Base-by-base conservation (phyloP, 2,113 vertebrate species). In the Cyphomyrus plagiostoma region DNA sequence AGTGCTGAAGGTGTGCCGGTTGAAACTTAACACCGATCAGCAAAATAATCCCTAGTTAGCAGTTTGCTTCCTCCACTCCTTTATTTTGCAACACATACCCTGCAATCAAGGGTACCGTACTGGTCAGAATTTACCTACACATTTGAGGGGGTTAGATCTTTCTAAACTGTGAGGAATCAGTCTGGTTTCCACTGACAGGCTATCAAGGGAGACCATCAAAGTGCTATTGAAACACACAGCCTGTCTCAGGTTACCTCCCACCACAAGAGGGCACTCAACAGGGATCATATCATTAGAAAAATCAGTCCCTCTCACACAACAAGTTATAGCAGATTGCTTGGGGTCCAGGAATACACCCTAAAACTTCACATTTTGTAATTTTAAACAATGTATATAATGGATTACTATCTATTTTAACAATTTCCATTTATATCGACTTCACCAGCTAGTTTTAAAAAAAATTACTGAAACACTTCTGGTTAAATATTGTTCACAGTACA, bases 261-360 rank as follows among this genome's bases (percentile, higher is more conserved):
- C 74, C 74, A 80, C 74, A 39, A 80, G 74, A 80, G 74, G 74
- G 74, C 74, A 17, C 74, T 80, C 74, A 80, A 80, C 35, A 42
- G 35, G 35, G 13, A 17, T 80, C 70, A 39, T 0, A 17, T 39
- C 35, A 11, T 70, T 30, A 70, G 10, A 80, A 42, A 80, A 80
- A 80, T 39, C 30, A 80, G 74, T 35, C 35, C 26, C 74, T 42
- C 35, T 42, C 74, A 80, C 5, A 80, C 35, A 77, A 17, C 2
- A 11, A 80, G 15, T 80, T 21, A 8, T 19, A 17, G 3, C 74
- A 80, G 74, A 80, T 39, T 80, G 74, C 74, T 42, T 80, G 15
- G 74, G 74, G 74, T 42, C 74, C 74, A 80, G 74, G 13, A 42
- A 42, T 19, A 39, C 19, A 15, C 74, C 15, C 13, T 80, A 80